Evolutionary conservation across 2,888 invertebrate species (phyloP), one percentile per base, ranked within the genome.

Genomic region (Embidobia sp.): DNA sequence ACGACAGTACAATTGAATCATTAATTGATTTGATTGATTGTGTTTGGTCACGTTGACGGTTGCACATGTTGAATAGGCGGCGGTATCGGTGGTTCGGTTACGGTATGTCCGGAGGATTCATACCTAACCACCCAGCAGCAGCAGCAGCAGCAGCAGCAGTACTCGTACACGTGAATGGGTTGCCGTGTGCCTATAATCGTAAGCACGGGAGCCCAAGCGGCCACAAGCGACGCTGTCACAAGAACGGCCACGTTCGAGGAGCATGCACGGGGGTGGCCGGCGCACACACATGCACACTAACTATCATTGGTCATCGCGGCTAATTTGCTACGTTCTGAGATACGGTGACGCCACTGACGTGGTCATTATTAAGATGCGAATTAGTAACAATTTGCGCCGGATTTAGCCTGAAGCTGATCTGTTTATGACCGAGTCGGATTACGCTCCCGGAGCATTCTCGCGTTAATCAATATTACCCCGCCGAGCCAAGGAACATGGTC

Each of bases 331-430:
- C 86, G 88, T 89, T 88, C 88, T 89, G 89, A 89, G 89, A 89
- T 89, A 89, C 87, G 89, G 87, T 87, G 88, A 88, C 88, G 88
- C 87, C 86, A 87, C 87, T 88, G 88, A 89, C 89, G 88, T 85
- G 88, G 85, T 87, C 88, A 87, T 89, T 89, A 89, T 89, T 89
- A 89, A 89, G 89, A 89, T 88, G 88, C 88, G 89, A 89, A 89
- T 89, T 89, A 89, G 88, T 89, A 89, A 89, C 89, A 89, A 89
- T 89, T 89, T 88, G 89, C 87, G 86, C 88, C 83, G 87, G 88
- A 88, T 88, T 87, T 86, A 85, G 85, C 85, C 87, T 87, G 87
- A 81, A 85, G 85, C 84, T 88, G 89, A 89, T 88, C 89, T 89
- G 89, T 89, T 89, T 89, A 89, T 88, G 88, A 85, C 88, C 86